Evolutionary conservation across 1,140 invertebrate genomes (phyloP).

Genomic region (Drosophila varians): DNA sequence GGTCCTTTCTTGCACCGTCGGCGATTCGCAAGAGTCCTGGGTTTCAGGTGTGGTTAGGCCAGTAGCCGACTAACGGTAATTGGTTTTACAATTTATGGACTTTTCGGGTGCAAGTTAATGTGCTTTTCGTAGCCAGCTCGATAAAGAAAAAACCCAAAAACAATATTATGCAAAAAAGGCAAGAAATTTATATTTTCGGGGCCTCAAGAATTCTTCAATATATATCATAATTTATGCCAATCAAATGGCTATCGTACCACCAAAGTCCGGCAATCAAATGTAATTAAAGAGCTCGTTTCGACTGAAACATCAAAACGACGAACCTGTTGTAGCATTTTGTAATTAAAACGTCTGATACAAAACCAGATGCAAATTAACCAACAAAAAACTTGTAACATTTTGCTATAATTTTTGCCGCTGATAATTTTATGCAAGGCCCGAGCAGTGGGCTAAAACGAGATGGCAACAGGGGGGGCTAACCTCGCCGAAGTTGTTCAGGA

Average conservation of each 20-base stretch:
- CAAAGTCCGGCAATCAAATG: constrained; percentile 32
- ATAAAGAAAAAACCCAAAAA: neutral
- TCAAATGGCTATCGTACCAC: constrained; percentile 27
- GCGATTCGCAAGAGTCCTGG: constrained; percentile 8
- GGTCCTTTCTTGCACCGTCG: constrained; percentile 18
- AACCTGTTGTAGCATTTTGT: constrained; percentile 47
- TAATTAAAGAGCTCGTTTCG: constrained; percentile 49
- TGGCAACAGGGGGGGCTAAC: constrained; percentile 4
- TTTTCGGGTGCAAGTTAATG: constrained; percentile 7
- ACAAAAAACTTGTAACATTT: constrained; percentile 61
- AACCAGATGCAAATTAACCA: constrained; percentile 54
- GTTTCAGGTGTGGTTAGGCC: neutral
- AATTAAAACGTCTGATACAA: constrained; percentile 56
- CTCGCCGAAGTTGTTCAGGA: constrained; percentile 10
- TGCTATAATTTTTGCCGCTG: constrained; percentile 48
- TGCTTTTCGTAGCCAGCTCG: neutral
- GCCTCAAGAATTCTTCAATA: too few relatives aligned
- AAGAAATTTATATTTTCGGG: neutral
- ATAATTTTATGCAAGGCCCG: constrained; percentile 59
- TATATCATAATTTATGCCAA: constrained; percentile 25
- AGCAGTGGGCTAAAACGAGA: constrained; percentile 3
- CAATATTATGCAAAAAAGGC: neutral
- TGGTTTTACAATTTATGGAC: constrained; percentile 35
- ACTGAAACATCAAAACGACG: constrained; percentile 41
- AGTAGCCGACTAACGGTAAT: constrained; percentile 20